Evolutionary conservation across 2,888 invertebrate genomes (phyloP), one percentile per base, ranked within the genome.

Genomic region (Zaprionus obscuricornis): DNA sequence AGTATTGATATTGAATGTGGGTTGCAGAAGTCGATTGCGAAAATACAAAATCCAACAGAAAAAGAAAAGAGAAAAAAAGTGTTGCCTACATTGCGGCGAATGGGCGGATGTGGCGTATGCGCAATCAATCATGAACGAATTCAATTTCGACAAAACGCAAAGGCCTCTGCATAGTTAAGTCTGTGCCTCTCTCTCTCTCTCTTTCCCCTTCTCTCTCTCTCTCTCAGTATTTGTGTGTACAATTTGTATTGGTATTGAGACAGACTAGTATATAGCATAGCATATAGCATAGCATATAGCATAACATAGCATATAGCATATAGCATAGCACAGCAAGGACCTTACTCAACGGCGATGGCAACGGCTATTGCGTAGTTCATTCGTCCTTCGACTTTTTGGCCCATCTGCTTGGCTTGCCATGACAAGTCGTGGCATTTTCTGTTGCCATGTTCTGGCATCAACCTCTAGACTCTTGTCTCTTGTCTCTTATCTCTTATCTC

Each of bases 71-170:
- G 17, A 24, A 37, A 42, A 13, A 57, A 62, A 63, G 59, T 67
- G 60, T 57, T 70, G 78, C 60, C 70, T 58, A 67, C 66, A 73
- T 56, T 69, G 54, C 27, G 46, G 39, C 24, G n/a, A n/a, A 17
- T 17, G 27, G 69, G 55, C 50, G 37, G 17, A 66, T 66, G 22
- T 66, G 78, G 75, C 82, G 74, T 66, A 68, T 77, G 69, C 67
- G 76, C 79, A 78, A 78, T 78, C 78, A 78, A 78, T 78, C 78
- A 78, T 78, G 74, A 74, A 60, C 76, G 74, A 78, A 82, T 82
- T 78, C 83, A 78, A 82, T 78, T 82, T 78, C 56, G 63, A 72
- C 63, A 58, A 57, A 64, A 72, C 54, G 56, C 63, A 66, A 33
- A 72, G 46, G 26, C 54, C 51, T 58, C 56, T 42, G 37, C 45